Evolutionary conservation across 2,113 vertebrate species (phyloP).

Genomic region (Limnothrissa miodon): DNA sequence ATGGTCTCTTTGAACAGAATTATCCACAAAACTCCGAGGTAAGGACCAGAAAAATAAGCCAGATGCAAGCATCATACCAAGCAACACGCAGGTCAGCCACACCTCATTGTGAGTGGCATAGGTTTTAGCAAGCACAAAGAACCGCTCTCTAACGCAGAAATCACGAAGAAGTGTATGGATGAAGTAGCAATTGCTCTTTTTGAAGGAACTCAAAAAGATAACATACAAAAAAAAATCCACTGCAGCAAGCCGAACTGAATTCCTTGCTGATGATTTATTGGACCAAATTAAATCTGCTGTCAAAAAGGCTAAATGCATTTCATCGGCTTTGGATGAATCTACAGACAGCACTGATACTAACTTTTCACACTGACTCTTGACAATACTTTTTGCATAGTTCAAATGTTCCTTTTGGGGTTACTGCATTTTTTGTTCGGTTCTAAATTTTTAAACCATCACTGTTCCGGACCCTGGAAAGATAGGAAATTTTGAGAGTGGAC

Average conservation of each 20-base stretch:
- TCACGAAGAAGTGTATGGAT: neutral
- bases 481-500: too few relatives aligned
- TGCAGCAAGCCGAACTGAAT: constrained; percentile 28
- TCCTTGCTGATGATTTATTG: constrained; percentile 28
- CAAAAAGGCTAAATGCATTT: constrained; percentile 32
- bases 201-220: constrained; percentile 25
- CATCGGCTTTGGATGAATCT: constrained; percentile 43
- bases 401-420: too few relatives aligned
- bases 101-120: neutral
- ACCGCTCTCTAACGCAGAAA: too few relatives aligned
- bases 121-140: constrained; percentile 8
- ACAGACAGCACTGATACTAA: constrained; percentile 32
- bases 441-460: too few relatives aligned
- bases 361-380: too few relatives aligned
- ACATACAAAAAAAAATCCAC: constrained; percentile 30
- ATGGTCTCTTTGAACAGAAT: too few relatives aligned
- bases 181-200: constrained; percentile 7
- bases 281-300: constrained; percentile 30
- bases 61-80: constrained; percentile 15
- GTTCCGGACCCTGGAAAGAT: too few relatives aligned
- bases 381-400: too few relatives aligned
- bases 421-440: too few relatives aligned
- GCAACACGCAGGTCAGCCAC: neutral
- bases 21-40: neutral
- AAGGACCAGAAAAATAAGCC: too few relatives aligned